Conservation (phyloP, 2,888 invertebrate species). For the Agonopterix subpropinquella region DNA sequence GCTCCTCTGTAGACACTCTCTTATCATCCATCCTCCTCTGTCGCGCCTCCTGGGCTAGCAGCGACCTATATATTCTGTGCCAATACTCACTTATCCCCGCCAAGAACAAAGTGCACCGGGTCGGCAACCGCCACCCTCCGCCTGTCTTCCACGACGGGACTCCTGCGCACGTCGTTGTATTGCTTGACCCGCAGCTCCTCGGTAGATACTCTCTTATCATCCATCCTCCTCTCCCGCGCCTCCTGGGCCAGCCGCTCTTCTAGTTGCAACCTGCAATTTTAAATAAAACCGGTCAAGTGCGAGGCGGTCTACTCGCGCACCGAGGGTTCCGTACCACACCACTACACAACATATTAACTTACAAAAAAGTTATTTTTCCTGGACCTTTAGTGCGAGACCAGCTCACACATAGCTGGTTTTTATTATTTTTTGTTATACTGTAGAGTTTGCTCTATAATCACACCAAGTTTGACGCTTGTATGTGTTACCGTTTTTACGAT, state of each 20-base stretch:
- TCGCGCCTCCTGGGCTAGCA: slow-evolving; percentile 59
- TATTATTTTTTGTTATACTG: too few species aligned
- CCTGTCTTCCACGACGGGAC: slow-evolving; percentile 44
- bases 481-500: too few species aligned
- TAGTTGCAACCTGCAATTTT: slow-evolving; percentile 46
- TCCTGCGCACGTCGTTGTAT: slow-evolving; percentile 48
- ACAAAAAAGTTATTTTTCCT: too few species aligned
- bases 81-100: slow-evolving; percentile 62
- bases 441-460: too few species aligned
- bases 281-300: too few species aligned
- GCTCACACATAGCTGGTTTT: too few species aligned
- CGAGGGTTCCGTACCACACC: too few species aligned
- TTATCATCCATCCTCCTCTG: slow-evolving; percentile 48
- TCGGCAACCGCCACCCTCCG: slow-evolving; percentile 28
- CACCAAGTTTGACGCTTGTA: too few species aligned
- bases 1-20: slow-evolving; percentile 28
- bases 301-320: too few species aligned
- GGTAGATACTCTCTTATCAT: slow-evolving; percentile 33
- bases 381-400: too few species aligned
- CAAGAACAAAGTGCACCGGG: slow-evolving; percentile 59
- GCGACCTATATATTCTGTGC: slow-evolving; percentile 13
- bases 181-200: slow-evolving; percentile 31
- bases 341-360: too few species aligned
- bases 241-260: slow-evolving; percentile 66
- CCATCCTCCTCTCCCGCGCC: slow-evolving; percentile 49